These are phyloP conservation scores for Microplitis manilae DNA, from an alignment of 2,888 invertebrate genomes.

Conservation along the genomic window DNA sequence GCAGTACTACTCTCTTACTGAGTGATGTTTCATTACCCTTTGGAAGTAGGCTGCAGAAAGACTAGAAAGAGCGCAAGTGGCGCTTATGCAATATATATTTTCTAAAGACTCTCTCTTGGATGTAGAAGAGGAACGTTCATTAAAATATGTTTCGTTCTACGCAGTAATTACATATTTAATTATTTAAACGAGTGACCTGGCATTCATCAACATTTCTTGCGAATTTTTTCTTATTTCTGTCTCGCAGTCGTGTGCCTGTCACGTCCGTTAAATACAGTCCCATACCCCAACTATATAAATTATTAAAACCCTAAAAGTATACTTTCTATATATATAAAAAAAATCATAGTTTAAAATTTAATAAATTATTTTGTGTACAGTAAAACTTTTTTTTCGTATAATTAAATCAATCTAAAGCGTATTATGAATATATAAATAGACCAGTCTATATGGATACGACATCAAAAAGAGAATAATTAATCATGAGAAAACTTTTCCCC, in stretches of 20 bases:
- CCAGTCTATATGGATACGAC: neutral
- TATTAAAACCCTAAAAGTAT: too few species aligned
- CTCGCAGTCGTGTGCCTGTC: neutral
- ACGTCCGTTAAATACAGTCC: too few species aligned
- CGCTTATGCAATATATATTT: neutral
- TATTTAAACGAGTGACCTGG: slow-evolving; percentile 66
- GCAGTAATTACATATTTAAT: slow-evolving; percentile 68
- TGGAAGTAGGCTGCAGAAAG: too few species aligned
- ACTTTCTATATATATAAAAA: too few species aligned
- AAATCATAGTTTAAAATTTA: too few species aligned
- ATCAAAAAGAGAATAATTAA: slow-evolving; percentile 38
- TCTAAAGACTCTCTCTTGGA: neutral
- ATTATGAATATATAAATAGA: too few species aligned
- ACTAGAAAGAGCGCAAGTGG: neutral
- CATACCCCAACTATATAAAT: too few species aligned
- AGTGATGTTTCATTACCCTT: too few species aligned
- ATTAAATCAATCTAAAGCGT: too few species aligned
- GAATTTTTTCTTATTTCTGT: slow-evolving; percentile 21
- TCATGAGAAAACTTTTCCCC: slow-evolving; percentile 32
- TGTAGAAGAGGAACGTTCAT: slow-evolving; percentile 55
- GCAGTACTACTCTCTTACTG: too few species aligned
- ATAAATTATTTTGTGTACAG: too few species aligned
- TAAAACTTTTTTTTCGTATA: too few species aligned
- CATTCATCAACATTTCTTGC: slow-evolving; percentile 62
- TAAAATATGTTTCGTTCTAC: slow-evolving; percentile 62